Base-by-base conservation (phyloP, 2,797 vertebrate genomes). In the Coilia nasus region DNA sequence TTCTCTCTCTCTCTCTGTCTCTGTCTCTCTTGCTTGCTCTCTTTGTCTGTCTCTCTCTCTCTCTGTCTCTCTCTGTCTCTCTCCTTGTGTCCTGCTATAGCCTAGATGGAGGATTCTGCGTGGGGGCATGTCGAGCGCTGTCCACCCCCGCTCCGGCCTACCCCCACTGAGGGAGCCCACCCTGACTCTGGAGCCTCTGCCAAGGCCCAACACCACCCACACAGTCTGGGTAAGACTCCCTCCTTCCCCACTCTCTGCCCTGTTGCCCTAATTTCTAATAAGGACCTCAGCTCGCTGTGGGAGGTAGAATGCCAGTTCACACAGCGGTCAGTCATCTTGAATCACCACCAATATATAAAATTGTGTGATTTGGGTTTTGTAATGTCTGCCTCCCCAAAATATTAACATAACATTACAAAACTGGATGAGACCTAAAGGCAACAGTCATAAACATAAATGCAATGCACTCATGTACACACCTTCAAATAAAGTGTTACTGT, bases 201-300 rank as follows among this genome's bases (percentile, higher is more conserved):
- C 96, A 84, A 94, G 95, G 62, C 96, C 96, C 46, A 96, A 89
- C 80, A 97, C 96, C 75, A 96, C 95, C 67, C 95, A 96, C 0
- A 92, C 95, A 0, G 95, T 96, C 88, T 90, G 89, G 91, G 94
- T 97, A 92, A 88, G 83, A 62, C 59, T 54, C 50, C 50, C 7
- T 54, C 50, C 50, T 1, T 54, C 50, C 50, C 50, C 6, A 15
- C 14, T 28, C 64, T 28, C 62, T 25, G 7, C 31, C 41, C n/a
- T 6, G 31, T 10, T 78, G 0, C 6, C 14, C 28, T 44, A 31
- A 78, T 41, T 44, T 44, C 67, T 75, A 35, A 35, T 31, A 41
- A 35, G 67, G 28, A 35, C 28, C 17, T 41, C 15, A 14, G 31
- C 71, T 21, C 17, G 2, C 71, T 41, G 31, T 41, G 6, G 28